These are phyloP conservation scores for Cisticola juncidis DNA, from an alignment of 2,113 vertebrate species.

Conservation along the genomic window DNA sequence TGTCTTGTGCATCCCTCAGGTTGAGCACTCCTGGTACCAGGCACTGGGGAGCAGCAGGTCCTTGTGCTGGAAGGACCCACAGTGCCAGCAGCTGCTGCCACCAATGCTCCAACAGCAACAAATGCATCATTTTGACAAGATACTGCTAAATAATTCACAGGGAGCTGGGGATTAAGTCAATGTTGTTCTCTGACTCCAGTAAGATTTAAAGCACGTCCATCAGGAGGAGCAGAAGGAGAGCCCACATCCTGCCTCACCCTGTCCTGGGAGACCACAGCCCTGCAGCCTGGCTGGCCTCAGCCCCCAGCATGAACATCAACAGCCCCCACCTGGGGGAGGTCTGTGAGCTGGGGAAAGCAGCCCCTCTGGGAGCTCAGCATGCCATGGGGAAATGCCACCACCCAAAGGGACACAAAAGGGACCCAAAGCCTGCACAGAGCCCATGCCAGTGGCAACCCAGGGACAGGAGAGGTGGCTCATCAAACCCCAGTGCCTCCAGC, in stretches of 20 bases:
- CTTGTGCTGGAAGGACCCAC: constrained; percentile 26
- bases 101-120: constrained; percentile 46
- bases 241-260: background rate
- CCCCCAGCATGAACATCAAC: background rate
- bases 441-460: background rate
- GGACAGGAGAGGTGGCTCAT: background rate
- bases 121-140: constrained; percentile 64
- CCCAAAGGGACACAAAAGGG: background rate
- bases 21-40: background rate
- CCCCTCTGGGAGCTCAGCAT: background rate
- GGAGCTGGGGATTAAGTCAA: constrained; percentile 64
- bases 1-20: background rate
- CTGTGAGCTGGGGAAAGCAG: background rate
- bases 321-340: background rate
- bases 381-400: background rate
- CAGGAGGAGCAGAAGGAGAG: constrained; percentile 43
- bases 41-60: background rate
- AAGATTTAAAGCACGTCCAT: constrained; percentile 59
- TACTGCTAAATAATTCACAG: constrained; percentile 72
- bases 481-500: background rate
- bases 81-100: constrained; percentile 45
- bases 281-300: background rate
- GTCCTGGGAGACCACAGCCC: background rate
- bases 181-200: constrained; percentile 43
- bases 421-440: background rate